phyloP scores from a whole-genome alignment of 2,888 invertebrate genomes.

The Acholoe squamosa region DNA sequence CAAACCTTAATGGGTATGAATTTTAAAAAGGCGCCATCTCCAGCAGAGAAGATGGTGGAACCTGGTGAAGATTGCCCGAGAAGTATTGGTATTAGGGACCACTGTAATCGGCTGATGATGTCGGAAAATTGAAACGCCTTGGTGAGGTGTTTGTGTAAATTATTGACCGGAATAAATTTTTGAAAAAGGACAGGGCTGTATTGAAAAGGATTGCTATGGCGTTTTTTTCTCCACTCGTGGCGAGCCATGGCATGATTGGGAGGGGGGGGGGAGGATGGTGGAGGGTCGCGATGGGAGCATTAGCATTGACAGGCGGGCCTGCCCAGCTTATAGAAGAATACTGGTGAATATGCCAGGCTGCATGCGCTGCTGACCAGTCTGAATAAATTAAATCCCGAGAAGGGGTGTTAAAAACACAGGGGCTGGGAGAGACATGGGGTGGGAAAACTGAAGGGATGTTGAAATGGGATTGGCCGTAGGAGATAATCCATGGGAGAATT shows the following conservation, averaged over 20 bases:
- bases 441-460: slow-evolving; percentile 43
- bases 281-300: slow-evolving; percentile 26
- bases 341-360: background rate
- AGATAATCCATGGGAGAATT: slow-evolving; percentile 56
- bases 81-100: slow-evolving; percentile 58
- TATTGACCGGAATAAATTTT: slow-evolving; percentile 59
- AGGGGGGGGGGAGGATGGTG: background rate
- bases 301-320: slow-evolving; percentile 36
- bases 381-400: slow-evolving; percentile 54
- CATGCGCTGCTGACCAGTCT: slow-evolving; percentile 24
- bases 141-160: slow-evolving; percentile 58
- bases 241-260: slow-evolving; percentile 46
- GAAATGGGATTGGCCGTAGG: slow-evolving; percentile 53
- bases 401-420: background rate
- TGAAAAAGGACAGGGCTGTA: slow-evolving; percentile 52
- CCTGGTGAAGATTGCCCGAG: slow-evolving; percentile 22
- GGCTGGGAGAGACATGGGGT: background rate
- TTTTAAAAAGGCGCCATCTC: slow-evolving; percentile 60
- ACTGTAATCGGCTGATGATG: slow-evolving; percentile 52
- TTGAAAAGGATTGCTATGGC: slow-evolving; percentile 56
- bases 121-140: slow-evolving; percentile 61
- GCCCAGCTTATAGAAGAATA: background rate
- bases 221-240: background rate
- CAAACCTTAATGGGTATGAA: slow-evolving; percentile 61
- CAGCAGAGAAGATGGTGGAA: slow-evolving; percentile 19